These are phyloP conservation scores for Chrysemys picta DNA, from an alignment of 2,113 vertebrate genomes.

Conservation along the genomic window DNA sequence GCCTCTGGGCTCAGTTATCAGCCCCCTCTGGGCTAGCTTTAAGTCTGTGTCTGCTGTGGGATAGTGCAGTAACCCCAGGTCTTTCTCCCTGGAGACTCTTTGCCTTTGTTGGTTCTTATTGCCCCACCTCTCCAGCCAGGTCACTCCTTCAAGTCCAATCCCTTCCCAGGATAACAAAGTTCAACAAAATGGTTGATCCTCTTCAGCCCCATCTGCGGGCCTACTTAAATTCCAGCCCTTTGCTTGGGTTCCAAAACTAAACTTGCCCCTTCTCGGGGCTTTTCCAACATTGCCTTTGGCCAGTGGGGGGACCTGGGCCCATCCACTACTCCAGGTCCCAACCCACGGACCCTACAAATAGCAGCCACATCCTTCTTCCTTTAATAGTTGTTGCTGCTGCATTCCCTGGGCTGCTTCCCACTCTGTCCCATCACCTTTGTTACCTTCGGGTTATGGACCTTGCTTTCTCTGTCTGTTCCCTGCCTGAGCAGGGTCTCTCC, in stretches of 20 bases:
- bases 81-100: not conserved
- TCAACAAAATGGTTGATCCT: not conserved
- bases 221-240: not conserved
- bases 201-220: not conserved
- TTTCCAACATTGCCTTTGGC: not conserved
- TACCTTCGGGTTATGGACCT: not conserved
- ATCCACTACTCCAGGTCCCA: not conserved
- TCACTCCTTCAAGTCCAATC: not conserved
- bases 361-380: not conserved
- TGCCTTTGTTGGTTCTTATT: not conserved
- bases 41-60: not conserved
- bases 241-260: not conserved
- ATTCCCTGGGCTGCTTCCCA: not conserved
- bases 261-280: not conserved
- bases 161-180: not conserved
- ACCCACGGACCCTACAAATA: not conserved
- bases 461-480: too few species aligned
- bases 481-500: too few species aligned
- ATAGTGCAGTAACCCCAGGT: not conserved
- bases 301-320: too few species aligned
- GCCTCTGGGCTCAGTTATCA: not conserved
- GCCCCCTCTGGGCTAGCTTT: not conserved
- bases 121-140: not conserved
- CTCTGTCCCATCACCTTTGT: not conserved
- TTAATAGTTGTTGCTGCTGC: not conserved